A percentile compares a stretch with the other conserved stretches of the same genome.
phyloP scores from a whole-genome alignment of 2,888 invertebrate genomes.

The Andrena fulva region DNA sequence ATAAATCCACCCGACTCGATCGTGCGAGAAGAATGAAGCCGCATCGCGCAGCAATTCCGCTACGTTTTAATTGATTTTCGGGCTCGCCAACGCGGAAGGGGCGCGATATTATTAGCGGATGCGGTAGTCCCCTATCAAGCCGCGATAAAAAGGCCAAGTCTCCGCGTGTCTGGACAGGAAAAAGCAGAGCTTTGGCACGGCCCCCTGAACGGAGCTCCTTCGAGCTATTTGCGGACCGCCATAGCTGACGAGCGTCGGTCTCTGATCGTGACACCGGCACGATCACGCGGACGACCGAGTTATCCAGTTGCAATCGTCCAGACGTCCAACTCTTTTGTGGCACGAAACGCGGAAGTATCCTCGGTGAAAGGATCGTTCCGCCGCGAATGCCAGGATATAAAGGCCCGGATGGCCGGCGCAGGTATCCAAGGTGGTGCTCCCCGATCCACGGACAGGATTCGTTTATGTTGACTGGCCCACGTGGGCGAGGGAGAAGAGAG shows the following conservation, averaged over 20 bases:
- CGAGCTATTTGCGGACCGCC: constrained; percentile 51
- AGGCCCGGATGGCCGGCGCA: neutral
- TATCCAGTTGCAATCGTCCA: constrained; percentile 12
- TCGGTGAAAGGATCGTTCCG: no score
- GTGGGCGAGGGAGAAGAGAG: constrained; percentile 44
- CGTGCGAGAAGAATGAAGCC: no score
- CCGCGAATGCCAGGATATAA: neutral
- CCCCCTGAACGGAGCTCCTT: constrained; percentile 29
- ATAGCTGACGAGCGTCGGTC: constrained; percentile 21
- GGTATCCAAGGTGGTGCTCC: neutral
- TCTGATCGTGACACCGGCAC: constrained; percentile 50
- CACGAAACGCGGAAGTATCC: no score
- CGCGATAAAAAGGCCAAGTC: constrained; percentile 34
- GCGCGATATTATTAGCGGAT: constrained; percentile 27
- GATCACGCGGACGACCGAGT: constrained; percentile 40
- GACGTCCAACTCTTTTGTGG: neutral
- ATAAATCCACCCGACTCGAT: neutral
- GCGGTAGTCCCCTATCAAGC: constrained; percentile 9
- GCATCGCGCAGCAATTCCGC: no score
- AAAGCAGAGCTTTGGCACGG: constrained; percentile 43
- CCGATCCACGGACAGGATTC: neutral
- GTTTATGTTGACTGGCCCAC: constrained; percentile 47
- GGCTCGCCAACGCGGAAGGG: constrained; percentile 26
- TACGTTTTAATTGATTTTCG: neutral
- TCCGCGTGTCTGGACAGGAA: constrained; percentile 21